Conservation (phyloP, 2,797 vertebrate species). For the Oryzias sinensis region DNA sequence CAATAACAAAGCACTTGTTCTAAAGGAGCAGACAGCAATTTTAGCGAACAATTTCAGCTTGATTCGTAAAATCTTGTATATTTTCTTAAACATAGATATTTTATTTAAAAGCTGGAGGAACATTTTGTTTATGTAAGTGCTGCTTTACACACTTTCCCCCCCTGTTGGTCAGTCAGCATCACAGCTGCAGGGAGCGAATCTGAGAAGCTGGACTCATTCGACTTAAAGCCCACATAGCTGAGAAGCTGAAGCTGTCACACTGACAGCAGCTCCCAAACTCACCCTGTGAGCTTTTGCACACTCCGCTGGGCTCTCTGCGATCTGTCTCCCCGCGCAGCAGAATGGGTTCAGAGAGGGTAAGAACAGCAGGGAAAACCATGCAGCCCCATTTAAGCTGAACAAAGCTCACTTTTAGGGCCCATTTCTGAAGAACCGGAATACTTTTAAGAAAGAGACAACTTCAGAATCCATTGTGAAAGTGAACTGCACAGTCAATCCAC, state of each 20-base stretch:
- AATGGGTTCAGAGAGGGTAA: constrained; percentile 11
- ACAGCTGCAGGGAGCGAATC: constrained; percentile 27
- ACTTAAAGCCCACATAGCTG: neutral
- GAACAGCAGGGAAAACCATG: constrained; percentile 22
- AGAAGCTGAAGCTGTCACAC: neutral
- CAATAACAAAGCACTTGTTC: no score
- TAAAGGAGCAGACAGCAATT: no score
- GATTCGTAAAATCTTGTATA: no score
- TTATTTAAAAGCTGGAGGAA: no score
- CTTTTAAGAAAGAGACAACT: constrained; percentile 9
- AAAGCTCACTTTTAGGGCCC: no score
- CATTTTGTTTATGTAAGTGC: no score
- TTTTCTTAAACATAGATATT: no score
- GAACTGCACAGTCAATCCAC: constrained; percentile 36
- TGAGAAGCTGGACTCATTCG: constrained; percentile 5
- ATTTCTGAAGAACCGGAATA: constrained; percentile 13
- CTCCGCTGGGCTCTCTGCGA: neutral
- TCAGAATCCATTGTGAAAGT: constrained; percentile 13
- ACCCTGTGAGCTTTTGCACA: neutral
- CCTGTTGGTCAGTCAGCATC: constrained; percentile 56
- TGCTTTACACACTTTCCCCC: constrained; percentile 54
- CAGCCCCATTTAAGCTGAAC: no score
- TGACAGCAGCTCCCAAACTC: neutral
- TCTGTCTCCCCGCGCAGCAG: constrained; percentile 6
- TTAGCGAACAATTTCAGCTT: no score